Percentiles rank a stretch among this genome's conserved stretches.
Conservation (phyloP, 2,888 invertebrate genomes). For the Leucophora obtusa region DNA sequence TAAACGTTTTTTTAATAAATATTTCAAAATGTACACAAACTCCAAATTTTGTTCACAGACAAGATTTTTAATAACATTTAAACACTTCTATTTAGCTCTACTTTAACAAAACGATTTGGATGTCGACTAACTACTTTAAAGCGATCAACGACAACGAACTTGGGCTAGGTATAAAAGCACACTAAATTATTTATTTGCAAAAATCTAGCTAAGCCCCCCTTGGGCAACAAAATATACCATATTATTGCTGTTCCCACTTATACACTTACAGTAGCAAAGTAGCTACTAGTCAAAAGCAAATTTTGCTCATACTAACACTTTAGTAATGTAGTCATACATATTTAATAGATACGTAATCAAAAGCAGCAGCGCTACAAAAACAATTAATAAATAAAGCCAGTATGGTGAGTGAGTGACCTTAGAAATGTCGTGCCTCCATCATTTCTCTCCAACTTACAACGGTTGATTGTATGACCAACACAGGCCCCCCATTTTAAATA, state of each 20-base stretch:
- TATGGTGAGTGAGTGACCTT: conserved; percentile 34
- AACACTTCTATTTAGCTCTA: background rate
- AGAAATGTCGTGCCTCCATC: conserved; percentile 30
- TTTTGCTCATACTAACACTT: conserved; percentile 36
- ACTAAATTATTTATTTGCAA: conserved; percentile 66
- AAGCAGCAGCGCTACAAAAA: background rate
- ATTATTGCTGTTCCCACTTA: too few relatives aligned
- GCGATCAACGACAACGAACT: conserved; percentile 68
- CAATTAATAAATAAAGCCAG: background rate
- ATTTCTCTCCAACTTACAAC: conserved; percentile 8
- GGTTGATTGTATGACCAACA: conserved; percentile 4
- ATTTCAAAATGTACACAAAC: background rate
- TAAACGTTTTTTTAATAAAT: background rate
- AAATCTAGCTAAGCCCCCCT: conserved; percentile 50
- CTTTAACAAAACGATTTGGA: background rate
- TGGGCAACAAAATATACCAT: conserved; percentile 20
- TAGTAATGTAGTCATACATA: background rate
- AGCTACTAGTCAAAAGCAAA: conserved; percentile 46
- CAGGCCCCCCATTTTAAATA: conserved; percentile 25
- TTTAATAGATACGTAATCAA: background rate
- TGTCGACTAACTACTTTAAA: background rate
- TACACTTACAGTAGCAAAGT: conserved; percentile 40
- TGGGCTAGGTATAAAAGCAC: conserved; percentile 72
- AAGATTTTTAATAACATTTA: background rate
- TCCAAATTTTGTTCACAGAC: background rate